Evolutionary conservation across 2,797 vertebrate genomes (phyloP), one percentile per base, ranked within the genome.

Genomic region (Anguilla pacifica): DNA sequence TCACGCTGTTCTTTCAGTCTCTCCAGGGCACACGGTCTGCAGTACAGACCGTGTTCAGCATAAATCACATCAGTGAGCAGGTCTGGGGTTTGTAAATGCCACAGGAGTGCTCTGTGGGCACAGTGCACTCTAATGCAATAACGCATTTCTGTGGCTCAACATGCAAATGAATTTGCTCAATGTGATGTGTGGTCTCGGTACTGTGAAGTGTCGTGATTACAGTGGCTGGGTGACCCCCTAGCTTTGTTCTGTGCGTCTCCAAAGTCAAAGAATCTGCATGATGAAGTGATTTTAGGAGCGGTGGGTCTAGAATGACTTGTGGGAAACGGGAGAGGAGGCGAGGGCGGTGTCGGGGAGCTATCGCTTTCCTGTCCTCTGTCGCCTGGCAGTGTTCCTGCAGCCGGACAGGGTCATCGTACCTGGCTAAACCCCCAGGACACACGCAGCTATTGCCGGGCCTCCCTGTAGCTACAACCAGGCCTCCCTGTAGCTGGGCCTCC

Each of bases 211-310:
- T 7, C 39, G 7, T 43, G 22, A 22, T 81, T 49, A 25, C 39
- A 7, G 39, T 22, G 55, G 10, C 35, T 31, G 4, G 39, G 43
- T 46, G 77, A 57, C 85, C 51, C 55, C 82, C 46, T 15, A 25
- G 88, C 67, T 51, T 77, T 35, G 28, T 49, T 53, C 19, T 49
- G 19, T 28, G 85, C 86, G 67, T 85, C 70, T 0, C 77, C 70
- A 59, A 31, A 13, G n/a, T 61, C 7, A 70, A 70, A 19, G 11
- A 25, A 51, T 22, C 85, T n/a, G 81, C 87, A 87, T 77, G 86
- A 88, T 88, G 88, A 87, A 88, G 77, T 88, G 61, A 90, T 83
- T 77, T 61, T 19, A 79, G 87, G 87, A 84, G 43, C 72, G 7
- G 6, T 7, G 43, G 39, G 6, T 81, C 77, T 46, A 49, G 77